Base-by-base conservation (phyloP, 2,797 vertebrate genomes). In the Discoglossus pictus region DNA sequence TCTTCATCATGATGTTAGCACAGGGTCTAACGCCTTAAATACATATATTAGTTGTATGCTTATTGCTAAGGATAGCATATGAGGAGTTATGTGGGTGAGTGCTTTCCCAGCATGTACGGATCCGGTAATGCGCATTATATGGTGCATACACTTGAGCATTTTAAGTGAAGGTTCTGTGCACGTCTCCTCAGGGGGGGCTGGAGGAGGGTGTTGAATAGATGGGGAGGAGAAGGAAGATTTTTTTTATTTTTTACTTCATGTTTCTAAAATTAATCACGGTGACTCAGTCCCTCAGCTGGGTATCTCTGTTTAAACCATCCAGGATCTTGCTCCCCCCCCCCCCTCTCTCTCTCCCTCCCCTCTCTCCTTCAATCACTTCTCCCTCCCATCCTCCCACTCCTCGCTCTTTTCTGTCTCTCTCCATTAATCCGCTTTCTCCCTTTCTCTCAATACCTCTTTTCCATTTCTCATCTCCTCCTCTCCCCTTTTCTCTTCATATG, bases 281-380 rank as follows among this genome's bases (percentile, higher is more conserved):
- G 67, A 70, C 48, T 70, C 67, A 70, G 59, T 12, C 40, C 23
- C 67, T 70, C 67, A 34, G 67, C 59, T 70, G 59, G 59, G 59
- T 55, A 31, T 55, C 50, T 48, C 23, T 40, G 27, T 25, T 24
- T 23, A 48, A 46, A 13, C n/a, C 59, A 31, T 16, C 34, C 43
- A 2, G 16, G 34, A 48, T 43, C 13, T 47, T 40, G 15, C 16
- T 21, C 15, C 15, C 6, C 25, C 5, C 9, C 11, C 21, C 9
- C 15, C 16, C 47, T 51, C 24, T 52, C 15, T 38, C 24, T 43
- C 20, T 25, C 27, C 6, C 8, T 17, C 13, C 21, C n/a, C 18
- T 43, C 15, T 2, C 52, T 56, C 42, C n/a, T 39, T 43, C n/a
- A 12, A 15, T 59, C 10, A 15, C 16, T 3, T 39, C 17, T 43